Evolutionary conservation across 35 echinoderm and acorn worm species (phyloP).

Genomic region (Hemicentrotus pulcherrimus): DNA sequence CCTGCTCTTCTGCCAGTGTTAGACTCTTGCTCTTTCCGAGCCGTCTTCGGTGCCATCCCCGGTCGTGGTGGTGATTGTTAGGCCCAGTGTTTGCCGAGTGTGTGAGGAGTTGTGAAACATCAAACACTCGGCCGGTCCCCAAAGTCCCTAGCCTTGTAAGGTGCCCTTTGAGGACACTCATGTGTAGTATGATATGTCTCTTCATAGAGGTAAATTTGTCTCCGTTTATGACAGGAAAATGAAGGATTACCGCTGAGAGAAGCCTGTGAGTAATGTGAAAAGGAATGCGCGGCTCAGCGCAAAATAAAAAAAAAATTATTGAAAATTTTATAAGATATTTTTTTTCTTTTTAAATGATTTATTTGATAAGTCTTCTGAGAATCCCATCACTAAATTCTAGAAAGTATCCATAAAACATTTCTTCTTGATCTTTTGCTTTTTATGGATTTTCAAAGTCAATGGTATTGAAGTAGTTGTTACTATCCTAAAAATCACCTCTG

Average conservation of each 20-base stretch:
- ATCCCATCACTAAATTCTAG: not conserved
- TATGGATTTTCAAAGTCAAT: not conserved
- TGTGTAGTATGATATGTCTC: not conserved
- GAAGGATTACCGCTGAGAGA: not conserved
- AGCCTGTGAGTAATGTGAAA: not conserved
- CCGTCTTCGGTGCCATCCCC: not conserved
- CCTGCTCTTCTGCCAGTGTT: not conserved
- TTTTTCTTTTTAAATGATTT: not conserved
- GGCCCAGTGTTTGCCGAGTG: not conserved
- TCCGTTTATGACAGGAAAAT: conserved; percentile 4
- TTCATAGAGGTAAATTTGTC: conserved; percentile 18
- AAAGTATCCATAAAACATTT: not conserved
- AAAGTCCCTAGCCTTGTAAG: not conserved
- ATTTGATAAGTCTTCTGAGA: not conserved
- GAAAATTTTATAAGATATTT: not conserved
- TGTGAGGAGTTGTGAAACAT: not conserved
- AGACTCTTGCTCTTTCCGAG: not conserved
- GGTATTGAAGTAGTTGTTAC: not conserved
- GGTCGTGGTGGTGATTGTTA: not conserved
- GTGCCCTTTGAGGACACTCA: not conserved
- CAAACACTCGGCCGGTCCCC: not conserved
- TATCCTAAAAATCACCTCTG: too few relatives aligned
- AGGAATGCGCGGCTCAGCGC: not conserved
- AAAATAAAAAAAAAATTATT: not conserved
- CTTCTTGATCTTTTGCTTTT: not conserved